Evolutionary conservation across 1,140 invertebrate genomes (phyloP), one percentile per base, ranked within the genome.

Genomic region (Drosophila navojoa): DNA sequence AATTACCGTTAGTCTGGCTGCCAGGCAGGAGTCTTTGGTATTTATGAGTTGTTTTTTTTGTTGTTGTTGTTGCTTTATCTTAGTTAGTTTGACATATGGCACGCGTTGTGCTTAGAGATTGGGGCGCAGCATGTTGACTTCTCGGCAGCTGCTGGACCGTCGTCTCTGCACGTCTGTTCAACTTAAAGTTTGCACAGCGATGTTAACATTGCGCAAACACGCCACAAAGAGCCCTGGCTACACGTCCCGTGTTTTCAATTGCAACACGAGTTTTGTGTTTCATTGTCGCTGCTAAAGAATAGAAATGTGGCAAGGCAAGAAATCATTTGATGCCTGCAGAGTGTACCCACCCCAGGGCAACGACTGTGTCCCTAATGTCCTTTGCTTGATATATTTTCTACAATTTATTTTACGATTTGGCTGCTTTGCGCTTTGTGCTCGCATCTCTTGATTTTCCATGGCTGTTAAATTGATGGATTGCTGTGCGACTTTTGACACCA

Each of bases 391-490:
- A 73, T 53, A 86, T 86, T 86, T 82, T 75, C 59, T 76, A 73
- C 79, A 81, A 87, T 87, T 72, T 72, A 76, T 72, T 71, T 77
- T 62, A 75, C 76, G 64, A 82, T 78, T 78, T 66, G 50, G 62
- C 61, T 68, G 84, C 45, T 70, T 13, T 32, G 5, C 32, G 32
- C 68, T 42, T 75, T 87, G 84, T 70, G 38, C 29, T 11, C 40
- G 22, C 27, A 35, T 70, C 67, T 58, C 5, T 71, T 55, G 84
- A 87, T 87, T 87, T 79, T 79, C 66, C 69, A 74, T 79, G 79
- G 82, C 73, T 89, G 76, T 87, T 89, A 89, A 84, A 87, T 89
- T 87, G 84, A 87, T 87, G 77, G 84, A 87, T 87, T 89, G 74
- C 84, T 77, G 61, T 87, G 84, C 84, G 84, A 87, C 79, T 89